Base-by-base conservation (phyloP, 1,140 invertebrate genomes). In the Gonatopus flavifemur region DNA sequence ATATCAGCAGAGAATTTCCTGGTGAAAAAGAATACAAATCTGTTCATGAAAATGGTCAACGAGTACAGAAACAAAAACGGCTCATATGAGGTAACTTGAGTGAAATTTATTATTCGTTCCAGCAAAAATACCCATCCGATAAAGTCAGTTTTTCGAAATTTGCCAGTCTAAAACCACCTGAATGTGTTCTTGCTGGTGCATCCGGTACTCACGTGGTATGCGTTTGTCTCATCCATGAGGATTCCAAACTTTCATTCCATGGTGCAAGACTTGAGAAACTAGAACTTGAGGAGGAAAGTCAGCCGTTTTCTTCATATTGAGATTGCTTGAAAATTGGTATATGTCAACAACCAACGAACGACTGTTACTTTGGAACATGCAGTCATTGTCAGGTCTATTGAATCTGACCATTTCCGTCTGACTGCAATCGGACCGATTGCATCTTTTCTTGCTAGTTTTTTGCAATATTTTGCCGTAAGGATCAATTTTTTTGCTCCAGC, bases 131-230 rank as follows among this genome's bases (percentile, higher is more conserved):
- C 35, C 39, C 39, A 37, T 20, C 21, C 30, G 39, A 47, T 18
- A 48, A 52, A 49, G 40, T 56, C 2, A 30, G 43, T 22, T 59
- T 59, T 35, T 49, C 46, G 21, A 48, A 52, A 55, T 55, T 55
- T 41, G 38, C 44, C 7, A 33, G 22, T 38, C 40, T 47, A 19
- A 59, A 48, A 46, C 52, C 48, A 28, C 45, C 46, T 30, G 43
- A 60, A 43, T 60, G 54, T 37, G 51, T 60, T 31, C 45, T 59
- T 19, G 44, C 57, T 32, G 52, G 52, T 32, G 41, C 57, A 49
- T 31, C 57, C 25, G 52, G 49, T 16, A 54, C 51, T 21, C 51
- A 53, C 25, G 39, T 46, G 6, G 55, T 58, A 4, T 58, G 49
- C 28, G 50, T 60, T 52, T 60, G 54, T 40, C 44, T 38, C n/a